These are phyloP conservation scores for Xylocopa sonorina DNA, from an alignment of 1,140 invertebrate genomes.

Conservation along the genomic window DNA sequence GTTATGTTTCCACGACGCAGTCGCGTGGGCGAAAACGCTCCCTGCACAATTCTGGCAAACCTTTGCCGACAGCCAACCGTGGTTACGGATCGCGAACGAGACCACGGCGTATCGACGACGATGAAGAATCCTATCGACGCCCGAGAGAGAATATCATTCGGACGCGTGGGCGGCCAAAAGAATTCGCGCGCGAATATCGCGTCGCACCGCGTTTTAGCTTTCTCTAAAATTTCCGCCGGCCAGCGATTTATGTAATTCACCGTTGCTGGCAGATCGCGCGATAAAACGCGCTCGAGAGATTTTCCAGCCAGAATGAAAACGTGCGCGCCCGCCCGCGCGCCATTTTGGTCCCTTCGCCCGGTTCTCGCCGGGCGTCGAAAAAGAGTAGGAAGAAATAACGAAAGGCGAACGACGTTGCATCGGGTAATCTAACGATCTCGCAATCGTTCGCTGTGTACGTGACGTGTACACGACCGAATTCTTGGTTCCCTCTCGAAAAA, in stretches of 20 bases:
- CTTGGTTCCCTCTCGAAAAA: conserved; percentile 24
- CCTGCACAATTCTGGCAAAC: conserved; percentile 39
- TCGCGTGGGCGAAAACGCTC: conserved; percentile 43
- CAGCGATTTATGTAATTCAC: neutral
- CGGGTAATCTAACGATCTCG: conserved; percentile 5
- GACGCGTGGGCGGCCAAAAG: neutral
- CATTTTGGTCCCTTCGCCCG: no score
- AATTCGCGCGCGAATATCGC: neutral
- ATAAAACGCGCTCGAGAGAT: no score
- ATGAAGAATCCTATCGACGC: conserved; percentile 12
- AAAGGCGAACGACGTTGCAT: conserved; percentile 3
- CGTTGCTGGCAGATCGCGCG: neutral
- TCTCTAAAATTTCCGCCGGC: neutral
- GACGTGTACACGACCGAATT: conserved; percentile 30
- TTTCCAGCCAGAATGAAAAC: no score
- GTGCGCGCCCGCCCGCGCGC: no score
- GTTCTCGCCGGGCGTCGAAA: neutral
- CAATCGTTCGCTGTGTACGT: conserved; percentile 16
- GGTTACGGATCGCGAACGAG: neutral
- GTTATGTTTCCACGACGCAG: conserved; percentile 26
- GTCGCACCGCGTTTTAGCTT: neutral
- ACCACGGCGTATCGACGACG: neutral
- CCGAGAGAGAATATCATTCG: no score
- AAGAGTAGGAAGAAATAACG: neutral
- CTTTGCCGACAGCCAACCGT: conserved; percentile 43